A percentile compares a stretch with the other conserved stretches of the same genome.
These are phyloP conservation scores for Sebastes steindachneri DNA, from an alignment of 2,797 vertebrate species.

Conservation along the genomic window DNA sequence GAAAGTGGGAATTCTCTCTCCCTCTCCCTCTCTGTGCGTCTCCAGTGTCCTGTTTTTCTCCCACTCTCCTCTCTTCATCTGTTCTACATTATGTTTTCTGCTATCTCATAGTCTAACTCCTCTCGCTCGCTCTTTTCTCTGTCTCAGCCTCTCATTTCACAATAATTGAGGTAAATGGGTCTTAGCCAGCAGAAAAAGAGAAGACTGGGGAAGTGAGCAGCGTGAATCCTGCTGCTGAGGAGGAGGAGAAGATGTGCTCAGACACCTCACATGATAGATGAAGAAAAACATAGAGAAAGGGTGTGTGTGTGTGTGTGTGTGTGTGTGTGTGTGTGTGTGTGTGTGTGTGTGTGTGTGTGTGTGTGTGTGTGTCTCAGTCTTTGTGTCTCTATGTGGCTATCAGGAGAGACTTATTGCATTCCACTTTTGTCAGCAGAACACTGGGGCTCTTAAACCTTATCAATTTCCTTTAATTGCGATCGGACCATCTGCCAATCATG, in stretches of 20 bases:
- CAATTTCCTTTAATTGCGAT: conserved; percentile 77
- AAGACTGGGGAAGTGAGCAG: conserved; percentile 39
- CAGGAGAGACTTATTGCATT: conserved; percentile 58
- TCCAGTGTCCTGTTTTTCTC: conserved; percentile 55
- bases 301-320: neutral
- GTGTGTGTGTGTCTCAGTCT: conserved; percentile 6
- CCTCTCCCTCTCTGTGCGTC: conserved; percentile 14
- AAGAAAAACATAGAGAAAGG: conserved; percentile 11
- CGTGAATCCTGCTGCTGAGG: conserved; percentile 43
- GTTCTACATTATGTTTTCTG: conserved; percentile 68
- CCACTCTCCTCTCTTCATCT: conserved; percentile 64
- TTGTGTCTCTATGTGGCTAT: conserved; percentile 44
- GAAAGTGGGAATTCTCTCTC: conserved; percentile 65
- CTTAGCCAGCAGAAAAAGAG: conserved; percentile 49
- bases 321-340: neutral
- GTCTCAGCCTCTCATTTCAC: conserved; percentile 49
- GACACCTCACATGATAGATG: conserved; percentile 47
- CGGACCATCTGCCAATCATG: conserved; percentile 69
- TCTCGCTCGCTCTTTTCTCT: conserved; percentile 35
- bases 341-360: neutral
- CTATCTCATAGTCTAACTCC: conserved; percentile 48
- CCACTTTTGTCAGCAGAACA: conserved; percentile 74
- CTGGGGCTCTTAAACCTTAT: conserved; percentile 67
- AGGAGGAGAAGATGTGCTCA: conserved; percentile 63
- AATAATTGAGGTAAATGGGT: conserved; percentile 64